phyloP scores from a whole-genome alignment of 2,113 vertebrate species.

The Serinus canaria region DNA sequence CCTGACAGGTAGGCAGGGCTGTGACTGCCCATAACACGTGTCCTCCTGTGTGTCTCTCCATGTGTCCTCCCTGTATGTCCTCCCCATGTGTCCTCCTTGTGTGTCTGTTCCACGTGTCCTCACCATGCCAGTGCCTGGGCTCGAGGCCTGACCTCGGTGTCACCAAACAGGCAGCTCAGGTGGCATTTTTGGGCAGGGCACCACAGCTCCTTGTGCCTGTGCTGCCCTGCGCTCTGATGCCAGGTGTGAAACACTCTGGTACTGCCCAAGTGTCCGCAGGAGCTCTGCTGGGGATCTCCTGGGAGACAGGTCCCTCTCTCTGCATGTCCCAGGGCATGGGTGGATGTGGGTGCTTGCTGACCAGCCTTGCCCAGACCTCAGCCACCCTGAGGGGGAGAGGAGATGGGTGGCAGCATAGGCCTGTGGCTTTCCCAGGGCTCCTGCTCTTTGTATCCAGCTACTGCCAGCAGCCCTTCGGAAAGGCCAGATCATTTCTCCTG shows the following conservation, averaged over 20 bases:
- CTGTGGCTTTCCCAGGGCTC: not conserved
- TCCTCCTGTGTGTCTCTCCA: fast-evolving
- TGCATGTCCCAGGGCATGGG: fast-evolving
- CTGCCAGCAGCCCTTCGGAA: not conserved
- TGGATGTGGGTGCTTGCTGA: not conserved
- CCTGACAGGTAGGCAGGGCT: conserved; percentile 77
- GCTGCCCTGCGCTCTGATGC: fast-evolving
- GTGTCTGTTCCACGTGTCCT: fast-evolving
- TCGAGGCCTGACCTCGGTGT: fast-evolving
- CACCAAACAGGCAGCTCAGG: not conserved
- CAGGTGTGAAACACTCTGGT: fast-evolving
- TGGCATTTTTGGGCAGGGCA: not conserved
- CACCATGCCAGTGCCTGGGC: fast-evolving
- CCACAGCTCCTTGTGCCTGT: fast-evolving
- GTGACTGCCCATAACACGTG: not conserved
- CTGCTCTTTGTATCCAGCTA: not conserved
- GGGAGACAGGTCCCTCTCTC: not conserved
- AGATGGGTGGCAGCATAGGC: fast-evolving
- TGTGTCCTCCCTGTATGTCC: not conserved
- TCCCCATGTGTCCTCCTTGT: fast-evolving
- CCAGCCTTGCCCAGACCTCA: not conserved
- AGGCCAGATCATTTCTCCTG: not conserved
- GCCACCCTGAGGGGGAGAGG: not conserved
- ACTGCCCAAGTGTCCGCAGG: fast-evolving
- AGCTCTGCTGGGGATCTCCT: not conserved